A percentile compares a stretch with the other conserved stretches of the same genome.
These are phyloP conservation scores for Sminthurides aquaticus DNA, from an alignment of 2,888 invertebrate genomes.

Conservation along the genomic window DNA sequence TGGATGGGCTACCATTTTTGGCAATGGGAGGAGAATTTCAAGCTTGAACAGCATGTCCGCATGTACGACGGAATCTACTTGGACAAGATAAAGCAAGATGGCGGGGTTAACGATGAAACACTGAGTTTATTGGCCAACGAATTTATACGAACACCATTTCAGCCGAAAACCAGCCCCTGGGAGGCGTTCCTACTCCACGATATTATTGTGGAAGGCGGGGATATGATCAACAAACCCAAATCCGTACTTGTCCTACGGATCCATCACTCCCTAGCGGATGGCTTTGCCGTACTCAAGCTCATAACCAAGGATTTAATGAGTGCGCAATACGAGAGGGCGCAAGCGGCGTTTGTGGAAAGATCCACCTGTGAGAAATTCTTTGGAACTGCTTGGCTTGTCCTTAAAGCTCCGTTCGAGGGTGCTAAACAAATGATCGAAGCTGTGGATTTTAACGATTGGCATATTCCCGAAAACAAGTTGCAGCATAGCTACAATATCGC, in stretches of 20 bases:
- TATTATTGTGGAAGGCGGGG: slow-evolving; percentile 17
- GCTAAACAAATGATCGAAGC: slow-evolving; percentile 25
- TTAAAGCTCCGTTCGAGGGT: slow-evolving; percentile 22
- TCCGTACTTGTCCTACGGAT: slow-evolving; percentile 29
- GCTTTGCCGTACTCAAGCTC: slow-evolving; percentile 22
- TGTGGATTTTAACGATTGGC: slow-evolving; percentile 38
- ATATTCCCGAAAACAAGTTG: slow-evolving; percentile 27
- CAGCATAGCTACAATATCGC: slow-evolving; percentile 23
- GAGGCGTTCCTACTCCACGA: slow-evolving; percentile 32
- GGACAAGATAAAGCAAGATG: slow-evolving; percentile 10
- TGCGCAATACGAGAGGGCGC: slow-evolving; percentile 14
- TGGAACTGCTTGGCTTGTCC: not conserved
- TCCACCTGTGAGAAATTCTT: slow-evolving; percentile 9
- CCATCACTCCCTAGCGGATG: slow-evolving; percentile 38
- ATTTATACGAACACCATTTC: slow-evolving; percentile 24
- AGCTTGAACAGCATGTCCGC: slow-evolving; percentile 31
- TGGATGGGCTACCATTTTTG: slow-evolving; percentile 41
- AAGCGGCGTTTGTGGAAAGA: slow-evolving; percentile 9
- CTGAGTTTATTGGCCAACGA: slow-evolving; percentile 9
- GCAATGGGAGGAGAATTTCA: slow-evolving; percentile 35
- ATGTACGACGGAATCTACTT: slow-evolving; percentile 23
- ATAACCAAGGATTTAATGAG: slow-evolving; percentile 21
- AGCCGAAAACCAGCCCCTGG: slow-evolving; percentile 33
- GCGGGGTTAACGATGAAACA: slow-evolving; percentile 11
- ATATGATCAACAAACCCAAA: slow-evolving; percentile 18